Evolutionary conservation across 1,140 invertebrate species (phyloP).

Genomic region (Augochlora pura): DNA sequence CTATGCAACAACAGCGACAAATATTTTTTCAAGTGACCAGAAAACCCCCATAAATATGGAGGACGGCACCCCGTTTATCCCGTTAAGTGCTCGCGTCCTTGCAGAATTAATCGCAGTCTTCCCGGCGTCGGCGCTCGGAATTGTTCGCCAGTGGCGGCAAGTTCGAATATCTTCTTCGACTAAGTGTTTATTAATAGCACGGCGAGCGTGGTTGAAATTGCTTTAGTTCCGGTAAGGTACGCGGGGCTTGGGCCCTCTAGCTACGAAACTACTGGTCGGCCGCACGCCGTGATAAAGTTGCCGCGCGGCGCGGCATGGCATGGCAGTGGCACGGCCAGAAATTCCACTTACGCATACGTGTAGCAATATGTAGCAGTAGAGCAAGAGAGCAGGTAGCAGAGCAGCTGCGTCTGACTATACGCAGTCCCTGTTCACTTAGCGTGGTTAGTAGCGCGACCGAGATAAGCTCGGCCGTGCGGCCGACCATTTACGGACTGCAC

Average conservation of each 20-base stretch:
- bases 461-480: constrained; percentile 52
- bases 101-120: neutral
- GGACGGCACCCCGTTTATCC: neutral
- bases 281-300: constrained; percentile 17
- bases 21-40: too few species aligned
- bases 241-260: neutral
- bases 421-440: constrained; percentile 39
- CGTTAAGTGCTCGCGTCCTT: neutral
- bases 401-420: constrained; percentile 45
- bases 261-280: too few species aligned
- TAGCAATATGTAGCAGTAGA: too few species aligned
- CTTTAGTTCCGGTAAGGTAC: constrained; percentile 22
- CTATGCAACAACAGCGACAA: too few species aligned
- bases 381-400: neutral
- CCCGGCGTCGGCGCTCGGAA: neutral
- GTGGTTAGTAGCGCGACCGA: constrained; percentile 50
- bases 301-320: too few species aligned
- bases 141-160: neutral
- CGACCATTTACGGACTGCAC: constrained; percentile 57
- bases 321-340: constrained; percentile 4
- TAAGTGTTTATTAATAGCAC: constrained; percentile 39
- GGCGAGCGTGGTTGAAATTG: constrained; percentile 10
- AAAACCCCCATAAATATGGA: too few species aligned
- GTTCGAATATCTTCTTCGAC: neutral
- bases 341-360: constrained; percentile 7